Conservation (phyloP, 1,140 invertebrate species). For the Ephestia elutella region DNA sequence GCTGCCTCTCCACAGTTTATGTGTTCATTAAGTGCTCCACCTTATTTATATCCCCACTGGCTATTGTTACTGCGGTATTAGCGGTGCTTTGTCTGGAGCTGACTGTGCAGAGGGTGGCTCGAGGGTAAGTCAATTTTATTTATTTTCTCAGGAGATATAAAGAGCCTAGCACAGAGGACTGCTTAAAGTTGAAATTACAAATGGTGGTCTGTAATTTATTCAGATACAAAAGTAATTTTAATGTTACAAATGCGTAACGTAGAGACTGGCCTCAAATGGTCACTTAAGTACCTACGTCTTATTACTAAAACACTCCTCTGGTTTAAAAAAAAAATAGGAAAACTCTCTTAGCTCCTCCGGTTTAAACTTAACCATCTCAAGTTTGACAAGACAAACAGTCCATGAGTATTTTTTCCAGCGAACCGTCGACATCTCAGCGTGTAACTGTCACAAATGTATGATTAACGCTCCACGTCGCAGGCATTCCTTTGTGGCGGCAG, state of each 20-base stretch:
- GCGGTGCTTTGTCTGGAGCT: conserved; percentile 53
- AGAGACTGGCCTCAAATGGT: too few relatives aligned
- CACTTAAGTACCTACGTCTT: too few relatives aligned
- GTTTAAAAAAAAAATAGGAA: neutral
- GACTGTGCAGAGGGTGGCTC: conserved; percentile 34
- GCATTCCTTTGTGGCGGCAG: conserved; percentile 57
- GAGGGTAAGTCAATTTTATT: conserved; percentile 21
- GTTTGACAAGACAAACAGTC: conserved; percentile 27
- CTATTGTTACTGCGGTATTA: conserved; percentile 49
- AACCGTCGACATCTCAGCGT: conserved; percentile 45
- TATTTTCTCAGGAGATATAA: conserved; percentile 17
- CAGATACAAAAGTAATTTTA: too few relatives aligned
- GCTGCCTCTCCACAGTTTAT: conserved; percentile 49
- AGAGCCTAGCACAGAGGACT: neutral
- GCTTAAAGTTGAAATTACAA: neutral
- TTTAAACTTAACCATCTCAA: neutral
- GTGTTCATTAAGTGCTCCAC: conserved; percentile 59
- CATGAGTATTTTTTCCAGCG: conserved; percentile 25
- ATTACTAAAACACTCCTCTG: too few relatives aligned
- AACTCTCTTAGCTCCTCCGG: neutral
- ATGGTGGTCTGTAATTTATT: too few relatives aligned
- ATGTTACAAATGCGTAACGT: too few relatives aligned
- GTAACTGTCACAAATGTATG: conserved; percentile 69
- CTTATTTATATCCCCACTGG: conserved; percentile 53
- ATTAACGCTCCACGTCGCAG: conserved; percentile 59